Evolutionary conservation across 2,797 vertebrate species (phyloP).

Genomic region (Jordanella pulchra): DNA sequence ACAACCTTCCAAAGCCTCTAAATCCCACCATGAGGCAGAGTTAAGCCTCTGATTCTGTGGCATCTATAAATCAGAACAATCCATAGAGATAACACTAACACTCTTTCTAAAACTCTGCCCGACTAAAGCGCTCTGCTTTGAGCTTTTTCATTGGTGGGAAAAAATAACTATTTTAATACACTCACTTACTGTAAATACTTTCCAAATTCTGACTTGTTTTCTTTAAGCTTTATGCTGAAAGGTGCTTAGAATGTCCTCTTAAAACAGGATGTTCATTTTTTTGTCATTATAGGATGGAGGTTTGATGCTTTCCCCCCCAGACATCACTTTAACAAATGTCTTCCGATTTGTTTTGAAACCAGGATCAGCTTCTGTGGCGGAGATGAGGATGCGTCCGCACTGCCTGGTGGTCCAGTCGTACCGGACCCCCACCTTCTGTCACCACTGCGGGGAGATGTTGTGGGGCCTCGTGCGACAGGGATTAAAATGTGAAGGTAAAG

Average conservation of each 20-base stretch:
- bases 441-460: conserved; percentile 83
- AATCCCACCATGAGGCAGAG: not conserved
- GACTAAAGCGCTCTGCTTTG: not conserved
- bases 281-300: not conserved
- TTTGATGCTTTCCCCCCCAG: not conserved
- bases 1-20: not conserved
- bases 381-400: conserved; percentile 77
- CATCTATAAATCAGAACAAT: not conserved
- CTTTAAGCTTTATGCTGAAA: not conserved
- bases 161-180: not conserved
- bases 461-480: conserved; percentile 82
- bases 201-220: not conserved
- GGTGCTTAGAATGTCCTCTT: not conserved
- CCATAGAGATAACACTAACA: not conserved
- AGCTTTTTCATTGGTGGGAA: not conserved
- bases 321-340: no score
- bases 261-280: not conserved
- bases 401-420: conserved; percentile 80
- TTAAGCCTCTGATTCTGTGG: not conserved
- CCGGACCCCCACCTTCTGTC: conserved; percentile 80
- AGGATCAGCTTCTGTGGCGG: conserved; percentile 69
- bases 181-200: not conserved
- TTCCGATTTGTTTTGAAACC: not conserved
- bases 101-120: not conserved
- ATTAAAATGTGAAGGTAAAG: conserved; percentile 78